phyloP scores from a whole-genome alignment of 2,888 invertebrate genomes.

The Siphonodentalium dalli region DNA sequence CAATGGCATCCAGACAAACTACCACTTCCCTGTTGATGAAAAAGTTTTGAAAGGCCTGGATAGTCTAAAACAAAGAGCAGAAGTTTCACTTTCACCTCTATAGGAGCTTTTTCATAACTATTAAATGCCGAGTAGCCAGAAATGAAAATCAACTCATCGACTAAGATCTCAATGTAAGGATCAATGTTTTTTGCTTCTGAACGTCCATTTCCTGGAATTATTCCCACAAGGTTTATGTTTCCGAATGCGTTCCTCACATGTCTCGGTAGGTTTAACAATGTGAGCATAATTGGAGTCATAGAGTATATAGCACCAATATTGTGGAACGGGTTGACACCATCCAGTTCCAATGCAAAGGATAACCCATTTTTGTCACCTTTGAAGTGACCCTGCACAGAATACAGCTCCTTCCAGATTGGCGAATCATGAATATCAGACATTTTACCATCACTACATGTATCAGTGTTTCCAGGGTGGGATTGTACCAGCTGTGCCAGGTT shows the following conservation, averaged over 20 bases:
- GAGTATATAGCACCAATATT: conserved; percentile 14
- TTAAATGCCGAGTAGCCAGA: background rate
- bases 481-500: conserved; percentile 2
- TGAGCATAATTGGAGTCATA: conserved; percentile 16
- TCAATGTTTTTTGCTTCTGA: background rate
- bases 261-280: conserved; percentile 12
- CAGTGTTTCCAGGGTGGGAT: conserved; percentile 2
- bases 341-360: conserved; percentile 11
- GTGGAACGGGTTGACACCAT: conserved; percentile 13
- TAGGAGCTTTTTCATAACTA: background rate
- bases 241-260: conserved; percentile 4
- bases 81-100: conserved; percentile 7
- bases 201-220: conserved; percentile 2
- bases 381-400: conserved; percentile 10
- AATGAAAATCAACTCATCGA: conserved; percentile 9
- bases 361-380: conserved; percentile 5
- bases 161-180: conserved; percentile 5
- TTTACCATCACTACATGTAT: background rate
- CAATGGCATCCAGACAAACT: conserved; percentile 4
- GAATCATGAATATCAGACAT: conserved; percentile 17
- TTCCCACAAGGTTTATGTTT: conserved; percentile 12
- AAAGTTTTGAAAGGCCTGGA: conserved; percentile 1
- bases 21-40: conserved; percentile 10
- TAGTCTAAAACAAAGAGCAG: conserved; percentile 4
- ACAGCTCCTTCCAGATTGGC: conserved; percentile 6